Conservation (phyloP, 1,140 invertebrate genomes). For the Tetramorium alpestre region DNA sequence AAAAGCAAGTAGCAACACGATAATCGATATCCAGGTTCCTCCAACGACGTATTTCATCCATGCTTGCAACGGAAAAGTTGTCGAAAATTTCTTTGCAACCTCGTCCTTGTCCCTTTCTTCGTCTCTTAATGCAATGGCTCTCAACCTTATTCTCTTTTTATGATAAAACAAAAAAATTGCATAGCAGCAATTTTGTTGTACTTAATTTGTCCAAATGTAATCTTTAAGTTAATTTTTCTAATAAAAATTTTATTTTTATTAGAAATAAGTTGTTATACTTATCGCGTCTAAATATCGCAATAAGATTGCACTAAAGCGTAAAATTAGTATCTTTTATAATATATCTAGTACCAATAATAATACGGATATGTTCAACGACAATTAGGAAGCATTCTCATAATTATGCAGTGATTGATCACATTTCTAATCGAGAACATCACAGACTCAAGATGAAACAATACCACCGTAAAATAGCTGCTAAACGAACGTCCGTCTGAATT, state of each 20-base stretch:
- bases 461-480: not conserved
- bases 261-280: not conserved
- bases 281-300: not conserved
- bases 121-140: conserved; percentile 36
- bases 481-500: not conserved
- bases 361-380: not conserved
- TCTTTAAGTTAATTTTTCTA: not conserved
- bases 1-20: not conserved
- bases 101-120: conserved; percentile 46
- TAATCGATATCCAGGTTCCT: not conserved
- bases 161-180: not conserved
- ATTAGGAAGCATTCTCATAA: conserved; percentile 2
- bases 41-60: not conserved
- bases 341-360: not conserved
- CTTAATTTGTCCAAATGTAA: not conserved
- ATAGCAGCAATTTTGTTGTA: not conserved
- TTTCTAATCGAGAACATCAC: not conserved
- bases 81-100: conserved; percentile 1
- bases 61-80: conserved; percentile 11
- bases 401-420: not conserved
- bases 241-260: not conserved
- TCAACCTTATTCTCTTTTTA: not conserved
- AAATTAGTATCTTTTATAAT: not conserved
- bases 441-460: not conserved
- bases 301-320: not conserved